Evolutionary conservation across 2,888 invertebrate genomes (phyloP), one percentile per base, ranked within the genome.

Genomic region (Spodoptera picta): DNA sequence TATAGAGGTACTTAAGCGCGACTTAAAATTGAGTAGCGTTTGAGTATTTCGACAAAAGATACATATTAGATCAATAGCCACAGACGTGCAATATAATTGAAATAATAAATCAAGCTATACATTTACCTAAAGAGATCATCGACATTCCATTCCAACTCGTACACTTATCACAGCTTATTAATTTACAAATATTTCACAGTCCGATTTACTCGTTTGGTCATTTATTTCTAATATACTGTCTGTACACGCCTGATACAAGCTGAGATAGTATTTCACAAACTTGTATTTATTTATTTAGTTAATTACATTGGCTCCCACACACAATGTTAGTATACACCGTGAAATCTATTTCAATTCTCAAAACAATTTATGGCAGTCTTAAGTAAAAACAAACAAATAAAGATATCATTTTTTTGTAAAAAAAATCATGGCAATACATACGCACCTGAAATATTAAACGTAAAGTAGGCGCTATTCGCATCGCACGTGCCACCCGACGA

Each of bases 111-210:
- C 53, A 61, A 60, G 44, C 43, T 69, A 71, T 61, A 65, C 1
- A 14, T 14, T 0, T 14, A 14, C 1, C 0, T 66, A 73, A 83
- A 76, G 76, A 82, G 76, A 69, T 77, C 77, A 73, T 77, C 73
- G 62, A 67, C 72, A 73, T 72, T 53, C 53, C 62, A n/a, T 55
- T 55, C 69, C 80, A 69, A 79, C 75, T 80, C 83, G 74, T 81
- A 87, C 88, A 88, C 92, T 91, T 93, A 93, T 93, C 93, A 93
- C 93, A 93, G 93, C 88, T 92, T 89, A 89, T 87, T 87, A 86
- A 88, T 91, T 88, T 91, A 92, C 86, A 89, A 84, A 81, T 87
- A 88, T 74, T 80, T 89, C 86, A 88, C 87, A 87, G 81, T 87
- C 82, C 83, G 77, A 80, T 87, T 86, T 83, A 83, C 74, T 82